These are phyloP conservation scores for Ctenoplectra terminalis DNA, from an alignment of 1,140 invertebrate species.

Conservation along the genomic window DNA sequence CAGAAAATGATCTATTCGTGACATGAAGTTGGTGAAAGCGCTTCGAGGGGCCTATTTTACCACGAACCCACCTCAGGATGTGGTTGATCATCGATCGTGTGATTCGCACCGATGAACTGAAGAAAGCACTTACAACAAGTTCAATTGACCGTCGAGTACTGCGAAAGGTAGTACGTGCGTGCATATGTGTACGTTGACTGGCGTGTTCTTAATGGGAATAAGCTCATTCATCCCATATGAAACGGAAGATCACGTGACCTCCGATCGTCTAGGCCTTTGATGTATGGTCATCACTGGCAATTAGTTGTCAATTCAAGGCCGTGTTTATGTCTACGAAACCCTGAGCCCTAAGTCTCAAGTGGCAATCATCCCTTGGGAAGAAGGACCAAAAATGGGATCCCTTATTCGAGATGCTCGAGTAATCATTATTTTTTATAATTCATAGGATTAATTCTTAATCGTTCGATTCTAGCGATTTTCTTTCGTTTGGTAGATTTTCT, in stretches of 20 bases:
- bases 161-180: conserved; percentile 42
- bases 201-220: conserved; percentile 70
- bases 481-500: too few species aligned
- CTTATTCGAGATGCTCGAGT: too few species aligned
- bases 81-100: conserved; percentile 54
- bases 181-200: conserved; percentile 11
- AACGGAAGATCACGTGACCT: conserved; percentile 67
- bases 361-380: conserved; percentile 24
- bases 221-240: conserved; percentile 71
- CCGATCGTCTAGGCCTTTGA: conserved; percentile 66
- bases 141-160: conserved; percentile 60
- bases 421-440: background rate
- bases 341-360: conserved; percentile 33
- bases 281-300: conserved; percentile 66
- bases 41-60: background rate
- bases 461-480: background rate
- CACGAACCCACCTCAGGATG: background rate
- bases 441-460: background rate
- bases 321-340: conserved; percentile 55
- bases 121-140: conserved; percentile 60
- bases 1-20: background rate
- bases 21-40: background rate
- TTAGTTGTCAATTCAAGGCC: conserved; percentile 67
- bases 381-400: background rate
- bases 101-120: conserved; percentile 44